Evolutionary conservation across 2,113 vertebrate species (phyloP).

Genomic region (Hylia prasina): DNA sequence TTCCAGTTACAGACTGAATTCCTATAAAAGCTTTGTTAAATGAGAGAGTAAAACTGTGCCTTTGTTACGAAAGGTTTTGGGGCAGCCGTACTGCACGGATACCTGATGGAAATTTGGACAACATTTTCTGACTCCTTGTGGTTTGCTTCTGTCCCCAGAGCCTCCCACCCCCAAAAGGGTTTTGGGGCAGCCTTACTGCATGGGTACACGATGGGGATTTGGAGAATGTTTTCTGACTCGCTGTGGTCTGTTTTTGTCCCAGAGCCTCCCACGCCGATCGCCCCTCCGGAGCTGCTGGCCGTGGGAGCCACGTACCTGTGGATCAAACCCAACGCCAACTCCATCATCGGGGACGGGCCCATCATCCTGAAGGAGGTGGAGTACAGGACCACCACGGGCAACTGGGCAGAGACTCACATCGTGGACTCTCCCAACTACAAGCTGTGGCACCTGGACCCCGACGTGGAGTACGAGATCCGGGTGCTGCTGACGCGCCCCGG

Average conservation of each 20-base stretch:
- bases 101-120: too few species aligned
- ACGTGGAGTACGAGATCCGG: constrained; percentile 96
- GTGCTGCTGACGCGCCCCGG: constrained; percentile 92
- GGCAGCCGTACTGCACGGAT: too few species aligned
- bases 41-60: not conserved
- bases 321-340: constrained; percentile 98
- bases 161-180: not conserved
- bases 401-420: constrained; percentile 93
- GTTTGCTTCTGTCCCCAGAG: too few species aligned
- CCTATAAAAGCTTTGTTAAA: not conserved
- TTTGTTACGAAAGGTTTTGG: not conserved
- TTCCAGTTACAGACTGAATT: not conserved
- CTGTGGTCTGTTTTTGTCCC: not conserved
- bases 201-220: rapidly evolving
- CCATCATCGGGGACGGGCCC: constrained; percentile 95
- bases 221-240: not conserved
- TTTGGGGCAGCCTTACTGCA: not conserved
- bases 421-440: constrained; percentile 96
- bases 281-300: constrained; percentile 89
- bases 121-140: too few species aligned
- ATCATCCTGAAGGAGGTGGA: constrained; percentile 97
- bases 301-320: constrained; percentile 96
- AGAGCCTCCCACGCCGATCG: constrained; percentile 95
- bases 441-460: constrained; percentile 94
- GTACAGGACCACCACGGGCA: constrained; percentile 91